phyloP scores from a whole-genome alignment of 2,797 vertebrate genomes.

The Halcyon badia region DNA sequence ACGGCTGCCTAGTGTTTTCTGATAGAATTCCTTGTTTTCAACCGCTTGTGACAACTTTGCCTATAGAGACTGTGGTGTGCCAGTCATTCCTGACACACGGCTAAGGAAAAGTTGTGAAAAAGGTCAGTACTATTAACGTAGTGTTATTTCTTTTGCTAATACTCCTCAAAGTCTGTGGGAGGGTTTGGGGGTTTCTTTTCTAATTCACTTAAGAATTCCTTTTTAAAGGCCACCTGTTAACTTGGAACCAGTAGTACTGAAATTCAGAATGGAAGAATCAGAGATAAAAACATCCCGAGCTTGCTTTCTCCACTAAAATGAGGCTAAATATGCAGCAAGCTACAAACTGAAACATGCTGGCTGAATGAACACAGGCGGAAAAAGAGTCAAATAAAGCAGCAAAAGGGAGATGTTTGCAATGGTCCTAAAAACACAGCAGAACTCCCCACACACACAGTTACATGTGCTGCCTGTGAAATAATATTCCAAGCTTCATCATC shows the following conservation, averaged over 20 bases:
- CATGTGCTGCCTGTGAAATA: background rate
- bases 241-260: background rate
- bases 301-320: background rate
- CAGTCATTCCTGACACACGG: background rate
- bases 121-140: background rate
- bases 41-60: background rate
- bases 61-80: background rate
- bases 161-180: background rate
- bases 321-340: background rate
- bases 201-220: background rate
- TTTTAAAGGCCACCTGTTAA: background rate
- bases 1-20: background rate
- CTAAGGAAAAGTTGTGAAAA: background rate
- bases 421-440: background rate
- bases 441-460: too few species aligned
- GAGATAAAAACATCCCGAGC: background rate
- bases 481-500: background rate
- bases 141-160: background rate
- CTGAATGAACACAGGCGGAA: accelerated
- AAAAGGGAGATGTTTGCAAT: background rate
- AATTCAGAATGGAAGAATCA: background rate
- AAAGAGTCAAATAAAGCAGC: background rate
- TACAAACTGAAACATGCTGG: background rate
- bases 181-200: background rate
- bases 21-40: background rate